These are phyloP conservation scores for Mechanitis mazaeus DNA, from an alignment of 2,888 invertebrate genomes.

Conservation along the genomic window DNA sequence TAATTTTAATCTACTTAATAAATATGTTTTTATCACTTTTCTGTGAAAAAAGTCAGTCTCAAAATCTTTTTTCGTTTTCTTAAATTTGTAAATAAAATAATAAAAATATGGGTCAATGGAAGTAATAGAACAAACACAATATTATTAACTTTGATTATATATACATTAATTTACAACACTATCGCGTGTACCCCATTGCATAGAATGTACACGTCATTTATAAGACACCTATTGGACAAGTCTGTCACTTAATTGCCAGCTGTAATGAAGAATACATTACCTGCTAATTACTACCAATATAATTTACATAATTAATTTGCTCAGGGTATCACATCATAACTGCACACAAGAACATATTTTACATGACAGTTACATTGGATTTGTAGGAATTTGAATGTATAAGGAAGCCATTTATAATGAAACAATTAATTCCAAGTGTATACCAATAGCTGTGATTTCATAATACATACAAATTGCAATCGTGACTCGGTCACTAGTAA, in stretches of 20 bases:
- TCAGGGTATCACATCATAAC: no score
- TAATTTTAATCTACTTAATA: no score
- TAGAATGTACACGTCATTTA: conserved; percentile 23
- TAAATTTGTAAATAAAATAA: no score
- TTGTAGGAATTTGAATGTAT: neutral
- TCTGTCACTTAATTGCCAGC: conserved; percentile 21
- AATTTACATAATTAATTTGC: no score
- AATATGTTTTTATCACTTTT: no score
- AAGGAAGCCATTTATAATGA: neutral
- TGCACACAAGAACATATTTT: neutral
- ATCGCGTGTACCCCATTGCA: conserved; percentile 28
- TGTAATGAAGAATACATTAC: conserved; percentile 5
- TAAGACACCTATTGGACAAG: conserved; percentile 21
- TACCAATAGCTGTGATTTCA: neutral
- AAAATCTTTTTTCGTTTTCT: no score
- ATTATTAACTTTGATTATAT: no score
- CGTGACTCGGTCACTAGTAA: conserved; percentile 14
- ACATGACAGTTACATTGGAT: neutral
- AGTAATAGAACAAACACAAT: no score
- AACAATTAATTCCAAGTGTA: neutral
- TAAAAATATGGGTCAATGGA: no score
- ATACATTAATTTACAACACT: neutral
- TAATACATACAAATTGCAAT: conserved; percentile 11
- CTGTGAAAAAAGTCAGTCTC: no score
- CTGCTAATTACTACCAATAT: no score